Evolutionary conservation across 2,113 vertebrate genomes (phyloP), one percentile per base, ranked within the genome.

Genomic region (Nesoenas mayeri): DNA sequence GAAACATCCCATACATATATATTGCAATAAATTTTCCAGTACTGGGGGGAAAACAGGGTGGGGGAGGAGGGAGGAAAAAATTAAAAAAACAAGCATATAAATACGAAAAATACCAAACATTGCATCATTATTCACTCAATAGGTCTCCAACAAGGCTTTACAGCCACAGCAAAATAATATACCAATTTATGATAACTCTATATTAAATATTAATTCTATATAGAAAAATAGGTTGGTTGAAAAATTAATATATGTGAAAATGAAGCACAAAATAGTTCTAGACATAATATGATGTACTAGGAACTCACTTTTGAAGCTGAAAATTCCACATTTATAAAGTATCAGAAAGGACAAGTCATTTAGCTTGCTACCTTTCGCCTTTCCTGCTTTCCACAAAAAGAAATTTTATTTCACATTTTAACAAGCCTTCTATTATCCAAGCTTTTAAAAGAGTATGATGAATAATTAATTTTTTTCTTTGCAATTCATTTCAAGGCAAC

Each of bases 1-100:
- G 81, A 95, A 73, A 79, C 5, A 69, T 85, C 65, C 36, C 84
- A 94, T 62, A 96, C 96, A 82, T 74, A 74, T 58, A 77, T 50
- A 31, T 95, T 84, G 73, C 65, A 95, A 57, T 28, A 85, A 26
- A 81, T 22, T 73, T 78, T 57, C 26, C 8, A 4, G 47, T 34
- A 60, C n/a, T 57, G 12, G 62, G 32, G 18, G 61, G 7, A 5
- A 65, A 48, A 5, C n/a, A n/a, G n/a, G n/a, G n/a, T n/a, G n/a
- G n/a, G n/a, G n/a, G n/a, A n/a, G 2, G 42, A 44, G 42, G 42
- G 16, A 44, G 17, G 42, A 32, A 15, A 51, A 40, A 4, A n/a
- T 4, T 51, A 21, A 81, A 67, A 28, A 16, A 34, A 0, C 6
- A 66, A 40, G 31, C 18, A 61, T 42, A 51, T 60, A 65, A 44